These are phyloP conservation scores for Rhagologus leucostigma DNA, from an alignment of 2,113 vertebrate species.

Conservation along the genomic window DNA sequence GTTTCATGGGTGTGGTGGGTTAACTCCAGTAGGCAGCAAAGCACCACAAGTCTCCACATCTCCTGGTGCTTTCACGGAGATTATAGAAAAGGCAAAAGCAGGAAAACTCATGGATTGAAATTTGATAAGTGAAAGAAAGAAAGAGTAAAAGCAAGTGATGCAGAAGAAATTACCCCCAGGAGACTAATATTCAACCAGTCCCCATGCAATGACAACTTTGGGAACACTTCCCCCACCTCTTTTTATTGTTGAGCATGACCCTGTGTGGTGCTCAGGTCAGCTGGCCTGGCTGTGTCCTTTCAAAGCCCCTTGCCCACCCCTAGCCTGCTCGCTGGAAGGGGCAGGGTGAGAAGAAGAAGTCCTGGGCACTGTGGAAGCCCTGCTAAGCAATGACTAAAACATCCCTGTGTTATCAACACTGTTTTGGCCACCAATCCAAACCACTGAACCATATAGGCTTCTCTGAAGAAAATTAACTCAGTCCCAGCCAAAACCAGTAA, in stretches of 20 bases:
- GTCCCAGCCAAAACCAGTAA: background rate
- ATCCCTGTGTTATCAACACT: background rate
- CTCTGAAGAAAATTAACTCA: background rate
- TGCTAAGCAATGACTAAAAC: background rate
- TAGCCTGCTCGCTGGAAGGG: background rate
- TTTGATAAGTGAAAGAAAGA: background rate
- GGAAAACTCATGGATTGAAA: background rate
- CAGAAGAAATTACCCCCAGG: background rate
- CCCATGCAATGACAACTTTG: background rate
- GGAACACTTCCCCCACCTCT: rapidly evolving
- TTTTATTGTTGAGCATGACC: background rate
- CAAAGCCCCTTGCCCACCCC: background rate
- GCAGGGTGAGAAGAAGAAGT: background rate
- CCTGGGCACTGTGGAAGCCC: background rate
- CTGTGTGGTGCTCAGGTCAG: background rate
- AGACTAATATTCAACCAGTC: background rate
- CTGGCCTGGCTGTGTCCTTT: background rate
- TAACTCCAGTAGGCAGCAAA: background rate
- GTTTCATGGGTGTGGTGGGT: background rate
- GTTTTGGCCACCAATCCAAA: background rate
- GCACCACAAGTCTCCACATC: background rate
- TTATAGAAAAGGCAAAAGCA: rapidly evolving
- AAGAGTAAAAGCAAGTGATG: background rate
- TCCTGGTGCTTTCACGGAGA: background rate
- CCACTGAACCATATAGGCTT: background rate